Evolutionary conservation across 2,888 invertebrate species (phyloP).

Genomic region (Mythimna vitellina): DNA sequence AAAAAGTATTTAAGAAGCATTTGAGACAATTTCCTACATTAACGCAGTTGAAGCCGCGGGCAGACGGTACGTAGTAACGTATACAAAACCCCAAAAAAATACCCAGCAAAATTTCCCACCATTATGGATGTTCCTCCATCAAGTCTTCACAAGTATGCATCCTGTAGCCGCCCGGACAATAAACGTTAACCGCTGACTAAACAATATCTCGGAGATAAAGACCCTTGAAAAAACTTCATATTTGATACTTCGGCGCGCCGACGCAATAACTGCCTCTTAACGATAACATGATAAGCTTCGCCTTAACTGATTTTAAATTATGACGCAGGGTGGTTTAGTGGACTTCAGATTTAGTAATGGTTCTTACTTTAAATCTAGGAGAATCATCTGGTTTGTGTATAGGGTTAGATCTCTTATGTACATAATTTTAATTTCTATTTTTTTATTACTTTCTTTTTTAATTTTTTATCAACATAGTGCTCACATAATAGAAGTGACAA

Average conservation of each 20-base stretch:
- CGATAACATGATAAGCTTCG: constrained; percentile 53
- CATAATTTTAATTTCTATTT: no score
- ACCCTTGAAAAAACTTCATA: constrained; percentile 67
- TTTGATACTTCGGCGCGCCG: constrained; percentile 62
- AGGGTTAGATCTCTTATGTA: no score
- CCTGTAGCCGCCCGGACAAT: constrained; percentile 63
- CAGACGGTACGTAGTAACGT: no score
- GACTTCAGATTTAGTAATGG: background rate
- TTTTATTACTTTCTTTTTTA: no score
- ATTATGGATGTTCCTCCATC: constrained; percentile 41
- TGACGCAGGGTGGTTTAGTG: background rate
- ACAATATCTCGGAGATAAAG: constrained; percentile 70
- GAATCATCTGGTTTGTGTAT: no score
- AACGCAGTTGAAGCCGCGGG: no score
- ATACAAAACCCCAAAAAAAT: background rate
- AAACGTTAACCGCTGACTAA: constrained; percentile 70
- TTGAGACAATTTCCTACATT: no score
- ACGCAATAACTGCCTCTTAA: constrained; percentile 59
- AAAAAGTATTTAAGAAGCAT: no score
- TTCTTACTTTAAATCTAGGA: background rate
- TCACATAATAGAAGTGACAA: no score
- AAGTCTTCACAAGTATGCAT: constrained; percentile 49
- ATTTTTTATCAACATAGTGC: no score
- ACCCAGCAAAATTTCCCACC: background rate
- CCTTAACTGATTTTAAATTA: constrained; percentile 49